Evolutionary conservation across 2,113 vertebrate species (phyloP), one percentile per base, ranked within the genome.

Genomic region (Sylvilagus bachmani): DNA sequence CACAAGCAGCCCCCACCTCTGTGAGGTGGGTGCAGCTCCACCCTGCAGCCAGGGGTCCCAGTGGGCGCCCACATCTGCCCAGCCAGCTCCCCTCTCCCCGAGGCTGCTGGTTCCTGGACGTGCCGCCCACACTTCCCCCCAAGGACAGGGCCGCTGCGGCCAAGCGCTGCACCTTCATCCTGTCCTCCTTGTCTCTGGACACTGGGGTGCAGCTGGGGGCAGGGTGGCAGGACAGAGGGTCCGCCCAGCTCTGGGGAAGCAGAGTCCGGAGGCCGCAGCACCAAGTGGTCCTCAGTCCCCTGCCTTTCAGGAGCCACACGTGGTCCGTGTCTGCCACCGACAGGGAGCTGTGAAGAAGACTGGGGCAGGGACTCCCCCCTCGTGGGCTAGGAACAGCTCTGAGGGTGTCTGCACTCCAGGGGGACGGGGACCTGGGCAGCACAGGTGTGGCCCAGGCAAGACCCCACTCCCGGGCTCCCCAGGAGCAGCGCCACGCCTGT

Each of bases 11-110:
- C 5, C 16, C n/a, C 25, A 27, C 36, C 66, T 6, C 44, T 6
- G 44, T 44, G 44, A 44, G 44, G 44, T 6, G 7, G 44, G 44
- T 44, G 44, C 44, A 44, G 44, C 44, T 44, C 44, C 70, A 24
- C 33, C 44, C 71, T 31, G 74, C 49, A 1, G 0, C 1, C 0
- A 0, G 53, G 21, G 2, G 44, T 36, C 67, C 67, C 0, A 11
- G 9, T 6, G 1, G 69, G 5, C n/a, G 36, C n/a, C 27, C 24
- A 6, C 12, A 0, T 16, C 0, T 1, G 7, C 0, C 0, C 24
- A n/a, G n/a, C 33, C 6, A 4, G 86, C 89, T 44, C 27, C 19
- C 31, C 31, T 38, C 53, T 6, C 27, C 0, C 0, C 17, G n/a
- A 58, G 17, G 58, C 19, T 64, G 25, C 58, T 14, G 5, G 1